Evolutionary conservation across 1,140 invertebrate genomes (phyloP).

Genomic region (Cydia fagiglandana): DNA sequence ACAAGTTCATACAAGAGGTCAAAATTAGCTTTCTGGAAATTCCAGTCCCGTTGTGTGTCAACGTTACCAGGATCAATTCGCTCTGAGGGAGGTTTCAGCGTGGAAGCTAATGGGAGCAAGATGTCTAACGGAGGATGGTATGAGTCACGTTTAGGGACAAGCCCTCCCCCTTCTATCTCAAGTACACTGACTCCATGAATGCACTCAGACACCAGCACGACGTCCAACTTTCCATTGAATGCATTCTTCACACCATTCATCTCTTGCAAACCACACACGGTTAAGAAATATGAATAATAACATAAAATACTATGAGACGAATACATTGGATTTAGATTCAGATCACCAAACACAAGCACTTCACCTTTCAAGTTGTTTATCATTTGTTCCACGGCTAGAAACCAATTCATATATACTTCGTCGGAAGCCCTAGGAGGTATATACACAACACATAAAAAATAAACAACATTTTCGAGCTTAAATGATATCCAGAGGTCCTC

Average conservation of each 20-base stretch:
- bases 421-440: neutral
- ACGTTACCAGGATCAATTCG: too few relatives aligned
- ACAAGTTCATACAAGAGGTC: too few relatives aligned
- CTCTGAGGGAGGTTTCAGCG: too few relatives aligned
- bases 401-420: neutral
- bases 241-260: neutral
- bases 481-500: conserved; percentile 16
- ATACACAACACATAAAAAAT: conserved; percentile 21
- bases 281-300: neutral
- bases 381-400: neutral
- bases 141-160: too few relatives aligned
- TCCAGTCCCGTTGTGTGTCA: too few relatives aligned
- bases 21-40: too few relatives aligned
- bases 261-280: neutral
- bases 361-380: neutral
- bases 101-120: too few relatives aligned
- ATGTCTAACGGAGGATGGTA: too few relatives aligned
- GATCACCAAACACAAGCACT: conserved; percentile 2
- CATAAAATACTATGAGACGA: neutral
- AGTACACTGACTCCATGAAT: neutral
- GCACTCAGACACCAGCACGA: neutral
- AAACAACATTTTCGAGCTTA: neutral
- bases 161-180: neutral
- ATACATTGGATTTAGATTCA: conserved; percentile 25
- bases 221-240: neutral